These are phyloP conservation scores for Regulus satrapa DNA, from an alignment of 2,113 vertebrate species.

Conservation along the genomic window DNA sequence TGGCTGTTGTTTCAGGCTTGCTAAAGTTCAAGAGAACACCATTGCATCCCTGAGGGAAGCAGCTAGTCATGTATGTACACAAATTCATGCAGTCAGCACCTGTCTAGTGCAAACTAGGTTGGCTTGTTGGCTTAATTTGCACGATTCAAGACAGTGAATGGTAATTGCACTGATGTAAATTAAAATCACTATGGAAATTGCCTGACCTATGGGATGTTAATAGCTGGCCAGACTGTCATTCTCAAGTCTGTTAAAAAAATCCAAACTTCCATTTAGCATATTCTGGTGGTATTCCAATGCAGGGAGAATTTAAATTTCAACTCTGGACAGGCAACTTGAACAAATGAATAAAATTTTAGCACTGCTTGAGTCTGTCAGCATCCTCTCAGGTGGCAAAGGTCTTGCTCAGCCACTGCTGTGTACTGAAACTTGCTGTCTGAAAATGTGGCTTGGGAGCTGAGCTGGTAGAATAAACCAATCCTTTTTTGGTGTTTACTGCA, in stretches of 20 bases:
- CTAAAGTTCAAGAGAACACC: conserved; percentile 93
- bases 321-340: neutral
- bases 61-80: conserved; percentile 85
- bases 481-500: neutral
- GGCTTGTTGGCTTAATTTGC: neutral
- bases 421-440: neutral
- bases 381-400: neutral
- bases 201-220: neutral
- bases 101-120: neutral
- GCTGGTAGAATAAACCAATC: neutral
- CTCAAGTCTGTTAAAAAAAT: neutral
- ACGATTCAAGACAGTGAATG: neutral
- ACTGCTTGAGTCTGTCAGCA: neutral
- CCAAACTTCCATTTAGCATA: neutral
- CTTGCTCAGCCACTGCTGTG: neutral
- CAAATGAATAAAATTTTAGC: neutral
- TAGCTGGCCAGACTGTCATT: neutral
- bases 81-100: neutral
- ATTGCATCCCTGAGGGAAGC: conserved; percentile 92
- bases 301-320: neutral
- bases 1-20: conserved; percentile 78
- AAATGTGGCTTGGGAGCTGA: neutral
- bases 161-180: neutral
- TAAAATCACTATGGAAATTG: neutral
- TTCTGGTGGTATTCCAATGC: neutral